Evolutionary conservation across 2,113 vertebrate genomes (phyloP).

Genomic region (Poecilia latipinna): DNA sequence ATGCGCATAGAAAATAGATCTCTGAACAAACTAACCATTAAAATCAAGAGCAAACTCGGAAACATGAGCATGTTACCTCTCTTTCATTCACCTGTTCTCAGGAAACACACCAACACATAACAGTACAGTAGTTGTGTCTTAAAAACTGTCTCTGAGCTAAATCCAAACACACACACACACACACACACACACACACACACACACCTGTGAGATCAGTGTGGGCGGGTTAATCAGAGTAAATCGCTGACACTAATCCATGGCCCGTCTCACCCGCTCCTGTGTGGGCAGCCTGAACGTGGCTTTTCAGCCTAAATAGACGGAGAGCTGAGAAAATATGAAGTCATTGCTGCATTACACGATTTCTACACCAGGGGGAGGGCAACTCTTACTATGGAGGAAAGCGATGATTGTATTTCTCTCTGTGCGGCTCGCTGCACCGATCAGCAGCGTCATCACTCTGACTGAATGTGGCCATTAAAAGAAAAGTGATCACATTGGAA

Average conservation of each 20-base stretch:
- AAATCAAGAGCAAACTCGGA: too few species aligned
- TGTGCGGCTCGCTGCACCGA: neutral
- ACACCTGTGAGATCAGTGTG: constrained; percentile 15
- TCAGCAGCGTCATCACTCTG: neutral
- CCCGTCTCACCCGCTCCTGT: constrained; percentile 26
- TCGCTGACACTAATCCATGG: constrained; percentile 51
- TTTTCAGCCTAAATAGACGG: neutral
- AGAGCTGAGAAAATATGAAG: constrained; percentile 7
- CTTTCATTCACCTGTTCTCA: too few species aligned
- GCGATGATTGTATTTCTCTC: neutral
- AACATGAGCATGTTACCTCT: too few species aligned
- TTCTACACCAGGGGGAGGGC: constrained; percentile 14
- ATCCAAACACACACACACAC: neutral
- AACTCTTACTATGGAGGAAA: neutral
- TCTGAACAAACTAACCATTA: neutral
- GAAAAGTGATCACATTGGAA: neutral
- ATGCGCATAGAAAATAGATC: neutral
- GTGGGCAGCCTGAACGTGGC: constrained; percentile 8
- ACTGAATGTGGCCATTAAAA: neutral
- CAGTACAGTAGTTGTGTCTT: neutral
- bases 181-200: constrained; percentile 4
- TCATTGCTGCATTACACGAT: constrained; percentile 2
- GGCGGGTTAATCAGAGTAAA: constrained; percentile 49
- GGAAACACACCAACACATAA: too few species aligned
- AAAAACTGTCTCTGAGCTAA: neutral